Base-by-base conservation (phyloP, 2,113 vertebrate genomes). In the Chinchilla lanigera region DNA sequence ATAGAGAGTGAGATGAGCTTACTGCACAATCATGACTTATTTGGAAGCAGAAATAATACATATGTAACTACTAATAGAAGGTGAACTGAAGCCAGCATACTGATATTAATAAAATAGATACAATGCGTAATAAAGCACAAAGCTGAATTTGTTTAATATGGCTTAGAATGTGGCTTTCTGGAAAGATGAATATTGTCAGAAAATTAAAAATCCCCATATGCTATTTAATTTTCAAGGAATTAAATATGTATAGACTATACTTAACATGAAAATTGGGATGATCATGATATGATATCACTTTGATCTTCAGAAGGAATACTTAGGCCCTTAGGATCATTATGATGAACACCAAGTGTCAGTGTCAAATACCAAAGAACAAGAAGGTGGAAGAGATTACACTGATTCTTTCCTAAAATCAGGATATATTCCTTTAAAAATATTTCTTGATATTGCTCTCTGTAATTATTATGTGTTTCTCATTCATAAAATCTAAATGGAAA, bases 301-400 rank as follows among this genome's bases (percentile, higher is more conserved):
- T 78, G 35, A 83, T 90, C 85, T 94, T 90, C 47, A 88, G 22
- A 94, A 86, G 86, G 75, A 67, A 86, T 61, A 75, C 63, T 83
- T 58, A 86, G n/a, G 47, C 0, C 4, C 63, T 83, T 14, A 3
- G 41, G 26, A 67, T 38, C 12, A 71, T 84, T 47, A 28, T 28
- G 41, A 35, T 60, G 28, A 89, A 61, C 0, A 41, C 13, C 13
- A 69, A 41, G 19, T 19, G 20, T 69, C 71, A 58, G 0, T 38
- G 19, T 20, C 16, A 85, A 77, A 19, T 50, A 52, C 3, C 26
- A 52, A 81, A 78, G n/a, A 65, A 20, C 0, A 8, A 17, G 50
- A 78, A 61, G 54, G 35, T 14, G 78, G 44, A 22, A 16, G n/a
- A 65, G 5, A 63, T 65, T 33, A 67, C 1, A 19, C 5, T n/a